Base-by-base conservation (phyloP, 1,140 invertebrate species). In the Aphaenogaster floridana region DNA sequence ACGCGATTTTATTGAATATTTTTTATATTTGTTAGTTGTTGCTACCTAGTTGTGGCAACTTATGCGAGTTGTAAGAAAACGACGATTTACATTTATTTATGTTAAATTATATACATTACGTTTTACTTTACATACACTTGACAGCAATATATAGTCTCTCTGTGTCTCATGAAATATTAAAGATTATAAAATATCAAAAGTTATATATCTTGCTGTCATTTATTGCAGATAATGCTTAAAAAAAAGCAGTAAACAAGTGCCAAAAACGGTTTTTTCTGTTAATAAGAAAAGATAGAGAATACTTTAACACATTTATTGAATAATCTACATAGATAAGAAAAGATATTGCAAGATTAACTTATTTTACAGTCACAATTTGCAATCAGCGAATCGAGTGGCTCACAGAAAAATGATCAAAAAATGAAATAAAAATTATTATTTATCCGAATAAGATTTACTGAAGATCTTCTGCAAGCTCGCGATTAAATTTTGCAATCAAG, bases 401-500 rank as follows among this genome's bases (percentile, higher is more conserved):
- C 39, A 17, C 17, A 28, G 45, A 11, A 45, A 66, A 11, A 72
- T 2, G 45, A 36, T 28, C 42, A 42, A 78, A 48, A 36, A 3
- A 48, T 77, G 15, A 36, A 59, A 36, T 15, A 6, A 15, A 11
- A 50, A 13, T 72, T 54, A 13, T 57, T 66, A n/a, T 34, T 5
- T 15, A 13, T n/a, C 5, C 34, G 3, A 59, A 42, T 28, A 45
- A 61, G 21, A 48, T 48, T 63, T 63, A 7, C 28, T 48, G 54
- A 78, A 78, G 21, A 48, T 69, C 9, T 45, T 39, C n/a, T 17
- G 39, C 7, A 50, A 11, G 21, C n/a, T 61, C 13, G 57, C 42
- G 42, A 78, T 63, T 45, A 45, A 28, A 61, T 77, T 54, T 63
- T 48, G 42, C 8, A 78, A 63, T 64, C 57, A 78, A 48, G 21